Conservation (phyloP, 2,888 invertebrate genomes). For the Oegoconia quadripuncta region DNA sequence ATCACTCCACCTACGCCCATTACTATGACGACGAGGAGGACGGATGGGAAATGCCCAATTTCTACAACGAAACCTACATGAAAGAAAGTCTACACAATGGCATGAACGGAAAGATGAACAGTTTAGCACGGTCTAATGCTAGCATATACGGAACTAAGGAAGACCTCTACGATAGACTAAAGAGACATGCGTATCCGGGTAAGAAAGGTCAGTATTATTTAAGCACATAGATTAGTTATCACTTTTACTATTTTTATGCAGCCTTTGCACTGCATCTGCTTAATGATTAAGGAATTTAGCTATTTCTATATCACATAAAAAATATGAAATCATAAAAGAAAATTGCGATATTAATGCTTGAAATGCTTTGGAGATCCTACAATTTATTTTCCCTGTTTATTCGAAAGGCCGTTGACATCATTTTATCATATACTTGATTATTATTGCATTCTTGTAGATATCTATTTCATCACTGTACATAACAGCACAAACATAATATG, state of each 20-base stretch:
- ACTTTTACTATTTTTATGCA: slow-evolving; percentile 40
- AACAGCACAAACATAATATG: not conserved
- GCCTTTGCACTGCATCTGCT: slow-evolving; percentile 26
- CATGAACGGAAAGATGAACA: slow-evolving; percentile 93
- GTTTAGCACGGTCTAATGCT: slow-evolving; percentile 94
- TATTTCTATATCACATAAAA: no score
- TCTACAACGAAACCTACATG: slow-evolving; percentile 98
- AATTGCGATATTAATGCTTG: no score
- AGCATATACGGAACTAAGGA: slow-evolving; percentile 97
- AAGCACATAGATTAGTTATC: slow-evolving; percentile 66
- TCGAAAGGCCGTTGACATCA: not conserved
- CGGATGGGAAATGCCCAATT: slow-evolving; percentile 98
- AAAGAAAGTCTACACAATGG: slow-evolving; percentile 94
- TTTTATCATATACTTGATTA: not conserved
- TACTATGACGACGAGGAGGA: slow-evolving; percentile 98
- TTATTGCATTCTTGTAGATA: not conserved
- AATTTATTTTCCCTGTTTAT: no score
- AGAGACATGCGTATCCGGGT: slow-evolving; percentile 94
- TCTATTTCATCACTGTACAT: not conserved
- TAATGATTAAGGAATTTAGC: not conserved
- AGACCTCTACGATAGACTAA: slow-evolving; percentile 95
- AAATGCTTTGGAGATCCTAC: no score
- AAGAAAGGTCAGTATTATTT: slow-evolving; percentile 90
- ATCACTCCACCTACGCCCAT: slow-evolving; percentile 96
- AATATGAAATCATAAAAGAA: no score